Conservation (phyloP, 2,888 invertebrate species). For the Eretmocerus hayati region DNA sequence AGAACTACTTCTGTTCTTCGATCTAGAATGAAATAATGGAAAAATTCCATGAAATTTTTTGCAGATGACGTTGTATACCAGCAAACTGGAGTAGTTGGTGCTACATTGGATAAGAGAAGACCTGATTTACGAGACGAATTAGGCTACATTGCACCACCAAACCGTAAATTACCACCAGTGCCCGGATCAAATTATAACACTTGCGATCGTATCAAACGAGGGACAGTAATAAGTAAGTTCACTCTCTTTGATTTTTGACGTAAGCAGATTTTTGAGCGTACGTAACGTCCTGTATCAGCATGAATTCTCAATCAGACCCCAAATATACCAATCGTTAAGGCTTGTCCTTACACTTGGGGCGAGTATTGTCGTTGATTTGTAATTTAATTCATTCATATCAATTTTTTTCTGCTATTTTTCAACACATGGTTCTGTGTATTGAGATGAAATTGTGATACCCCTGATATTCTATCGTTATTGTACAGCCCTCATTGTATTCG, state of each 20-base stretch:
- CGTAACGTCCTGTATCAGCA: constrained; percentile 15
- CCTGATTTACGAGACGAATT: constrained; percentile 81
- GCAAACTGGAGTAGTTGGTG: constrained; percentile 66
- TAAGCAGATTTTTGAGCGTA: constrained; percentile 6
- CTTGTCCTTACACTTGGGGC: no score
- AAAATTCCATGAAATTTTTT: neutral
- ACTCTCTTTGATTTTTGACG: neutral
- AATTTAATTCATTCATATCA: no score
- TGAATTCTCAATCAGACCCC: no score
- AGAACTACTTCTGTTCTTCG: neutral
- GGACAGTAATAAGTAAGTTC: constrained; percentile 81
- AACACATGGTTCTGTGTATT: no score
- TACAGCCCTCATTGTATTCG: no score
- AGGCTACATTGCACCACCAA: constrained; percentile 89
- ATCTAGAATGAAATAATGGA: neutral
- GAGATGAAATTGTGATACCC: no score
- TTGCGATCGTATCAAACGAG: constrained; percentile 88
- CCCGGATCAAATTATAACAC: constrained; percentile 91
- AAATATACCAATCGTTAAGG: no score
- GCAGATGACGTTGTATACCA: constrained; percentile 88
- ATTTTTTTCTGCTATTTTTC: no score
- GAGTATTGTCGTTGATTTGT: no score
- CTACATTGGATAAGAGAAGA: constrained; percentile 75
- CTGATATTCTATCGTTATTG: no score
- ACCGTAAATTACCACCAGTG: constrained; percentile 85